A percentile compares a stretch with the other conserved stretches of the same genome.
Evolutionary conservation across 2,888 invertebrate genomes (phyloP).

Genomic region (Scaptomyza polygonia): DNA sequence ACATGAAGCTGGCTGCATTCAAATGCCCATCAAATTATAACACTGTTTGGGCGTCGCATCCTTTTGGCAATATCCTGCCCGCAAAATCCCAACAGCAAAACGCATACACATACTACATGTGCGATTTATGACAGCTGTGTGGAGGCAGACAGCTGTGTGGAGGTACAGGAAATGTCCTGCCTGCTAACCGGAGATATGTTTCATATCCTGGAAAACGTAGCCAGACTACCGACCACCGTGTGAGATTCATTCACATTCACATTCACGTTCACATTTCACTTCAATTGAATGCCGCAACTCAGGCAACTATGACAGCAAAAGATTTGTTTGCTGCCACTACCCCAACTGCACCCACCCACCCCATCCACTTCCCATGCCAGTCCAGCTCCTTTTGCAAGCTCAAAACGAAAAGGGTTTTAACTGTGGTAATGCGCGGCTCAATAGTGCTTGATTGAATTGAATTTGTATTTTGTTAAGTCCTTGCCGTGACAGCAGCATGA

Average conservation of each 20-base stretch:
- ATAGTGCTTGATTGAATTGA: constrained; percentile 46
- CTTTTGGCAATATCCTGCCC: constrained; percentile 76
- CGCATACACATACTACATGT: constrained; percentile 47
- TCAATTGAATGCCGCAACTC: constrained; percentile 62
- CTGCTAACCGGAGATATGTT: constrained; percentile 84
- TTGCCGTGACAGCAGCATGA: constrained; percentile 35
- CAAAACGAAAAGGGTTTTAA: constrained; percentile 51
- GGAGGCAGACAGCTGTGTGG: background rate
- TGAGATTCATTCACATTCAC: constrained; percentile 53
- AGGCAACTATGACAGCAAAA: constrained; percentile 65
- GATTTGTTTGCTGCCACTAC: constrained; percentile 62
- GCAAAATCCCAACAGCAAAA: constrained; percentile 64
- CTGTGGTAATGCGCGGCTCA: constrained; percentile 33
- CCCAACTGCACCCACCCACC: background rate
- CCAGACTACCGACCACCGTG: constrained; percentile 28
- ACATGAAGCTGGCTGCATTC: constrained; percentile 69
- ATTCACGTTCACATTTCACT: constrained; percentile 41
- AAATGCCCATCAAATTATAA: constrained; percentile 78
- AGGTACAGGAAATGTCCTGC: constrained; percentile 83
- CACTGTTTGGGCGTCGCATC: constrained; percentile 58
- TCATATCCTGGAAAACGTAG: constrained; percentile 80
- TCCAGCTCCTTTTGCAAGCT: constrained; percentile 6
- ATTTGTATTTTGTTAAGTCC: constrained; percentile 37
- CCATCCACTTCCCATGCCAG: background rate
- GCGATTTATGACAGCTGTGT: constrained; percentile 69